Conservation (phyloP, 2,888 invertebrate species). For the Conistra vaccinii region DNA sequence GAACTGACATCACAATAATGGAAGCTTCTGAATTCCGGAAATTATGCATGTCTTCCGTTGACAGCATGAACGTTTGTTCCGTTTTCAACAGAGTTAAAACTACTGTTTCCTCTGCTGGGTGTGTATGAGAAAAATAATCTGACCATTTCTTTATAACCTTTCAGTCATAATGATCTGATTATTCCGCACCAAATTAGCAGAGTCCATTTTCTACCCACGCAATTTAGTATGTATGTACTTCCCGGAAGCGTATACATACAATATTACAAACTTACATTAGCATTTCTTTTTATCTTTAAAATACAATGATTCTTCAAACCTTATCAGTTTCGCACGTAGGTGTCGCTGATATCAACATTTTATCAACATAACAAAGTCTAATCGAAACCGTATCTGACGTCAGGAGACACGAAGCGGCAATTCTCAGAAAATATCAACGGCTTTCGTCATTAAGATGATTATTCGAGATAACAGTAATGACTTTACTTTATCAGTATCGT, state of each 20-base stretch:
- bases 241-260: neutral
- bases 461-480: slow-evolving; percentile 81
- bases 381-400: slow-evolving; percentile 61
- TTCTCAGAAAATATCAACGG: slow-evolving; percentile 73
- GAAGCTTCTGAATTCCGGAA: slow-evolving; percentile 40
- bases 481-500: slow-evolving; percentile 79
- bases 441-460: slow-evolving; percentile 81
- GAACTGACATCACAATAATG: slow-evolving; percentile 1
- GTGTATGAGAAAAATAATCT: neutral
- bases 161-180: neutral
- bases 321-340: slow-evolving; percentile 42
- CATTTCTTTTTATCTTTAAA: slow-evolving; percentile 41
- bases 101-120: neutral
- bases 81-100: slow-evolving; percentile 10
- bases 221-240: slow-evolving; percentile 2
- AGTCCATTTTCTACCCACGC: neutral
- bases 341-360: slow-evolving; percentile 34
- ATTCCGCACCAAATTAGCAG: neutral
- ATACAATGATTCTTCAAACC: slow-evolving; percentile 23
- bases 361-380: slow-evolving; percentile 49
- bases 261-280: slow-evolving; percentile 1
- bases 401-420: slow-evolving; percentile 51
- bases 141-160: neutral
- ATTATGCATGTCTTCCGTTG: slow-evolving; percentile 33
- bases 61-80: slow-evolving; percentile 14